Evolutionary conservation across 2,888 invertebrate genomes (phyloP), one percentile per base, ranked within the genome.

Genomic region (Rhabditoides inermis): DNA sequence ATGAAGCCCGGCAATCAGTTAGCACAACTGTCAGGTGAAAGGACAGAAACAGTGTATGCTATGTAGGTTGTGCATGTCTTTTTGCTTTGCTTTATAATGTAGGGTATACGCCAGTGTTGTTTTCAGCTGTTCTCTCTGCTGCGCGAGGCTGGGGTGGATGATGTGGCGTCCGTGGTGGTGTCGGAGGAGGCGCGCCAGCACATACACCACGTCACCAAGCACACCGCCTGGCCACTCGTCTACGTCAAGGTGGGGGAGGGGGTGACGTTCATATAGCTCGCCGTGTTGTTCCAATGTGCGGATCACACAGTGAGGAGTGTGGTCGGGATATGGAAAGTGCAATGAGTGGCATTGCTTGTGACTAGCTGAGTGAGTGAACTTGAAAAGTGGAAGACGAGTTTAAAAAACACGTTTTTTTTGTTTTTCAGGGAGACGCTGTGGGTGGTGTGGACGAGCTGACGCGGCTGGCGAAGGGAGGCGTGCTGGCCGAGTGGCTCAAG

Each of bases 371-470:
- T 15, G 32, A n/a, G n/a, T n/a, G n/a, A n/a, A n/a, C 40, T 12
- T 18, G 40, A 40, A 20, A 40, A 40, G 40, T 40, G 7, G 7
- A n/a, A 10, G 10, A 12, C 18, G 12, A 7, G 36, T 30, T 20
- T 22, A 15, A 4, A 35, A 23, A 18, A 15, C 37, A 15, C 20
- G 20, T 20, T 44, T 37, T 25, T 18, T 41, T 44, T 35, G 30
- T 28, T 32, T 39, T 73, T 26, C 55, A 68, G 56, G 75, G 75
- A 12, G 65, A 72, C 46, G 65, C 66, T 15, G 62, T 75, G 18
- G 75, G 75, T 6, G 68, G 71, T 10, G 36, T 65, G 15, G 52
- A 47, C 18, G 65, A 72, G 18, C 37, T 75, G 35, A 53, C 58
- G 20, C 45, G 45, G 15, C 28, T 75, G 25, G 53, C 56, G 1